Evolutionary conservation across 2,797 vertebrate genomes (phyloP).

Genomic region (Sebastes nivosus): DNA sequence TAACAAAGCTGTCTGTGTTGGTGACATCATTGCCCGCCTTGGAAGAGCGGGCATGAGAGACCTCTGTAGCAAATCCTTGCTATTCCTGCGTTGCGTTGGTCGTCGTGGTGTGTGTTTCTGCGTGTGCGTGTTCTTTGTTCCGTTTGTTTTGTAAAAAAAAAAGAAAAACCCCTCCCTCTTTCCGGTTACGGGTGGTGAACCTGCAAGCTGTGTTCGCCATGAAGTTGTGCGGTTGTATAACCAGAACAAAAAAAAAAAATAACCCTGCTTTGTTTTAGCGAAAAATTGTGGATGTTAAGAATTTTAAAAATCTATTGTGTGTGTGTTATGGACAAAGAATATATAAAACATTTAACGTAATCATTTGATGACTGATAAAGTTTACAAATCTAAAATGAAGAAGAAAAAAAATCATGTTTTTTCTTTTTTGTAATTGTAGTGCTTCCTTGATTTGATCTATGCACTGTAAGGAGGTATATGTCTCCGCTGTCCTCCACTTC

Average conservation of each 20-base stretch:
- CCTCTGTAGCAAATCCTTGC: conserved; percentile 80
- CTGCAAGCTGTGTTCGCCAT: conserved; percentile 84
- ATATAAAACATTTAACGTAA: conserved; percentile 76
- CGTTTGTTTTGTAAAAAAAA: conserved; percentile 70
- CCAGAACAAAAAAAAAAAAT: conserved; percentile 46
- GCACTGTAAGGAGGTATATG: conserved; percentile 93
- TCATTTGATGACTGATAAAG: conserved; percentile 82
- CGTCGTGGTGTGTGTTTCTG: conserved; percentile 75
- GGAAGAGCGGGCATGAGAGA: conserved; percentile 61
- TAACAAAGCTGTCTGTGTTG: conserved; percentile 74
- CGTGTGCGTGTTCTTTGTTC: conserved; percentile 74
- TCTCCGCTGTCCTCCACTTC: conserved; percentile 68
- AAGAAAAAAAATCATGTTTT: conserved; percentile 83
- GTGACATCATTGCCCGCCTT: conserved; percentile 59
- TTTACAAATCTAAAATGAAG: conserved; percentile 85
- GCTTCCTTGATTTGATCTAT: conserved; percentile 99
- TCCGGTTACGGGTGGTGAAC: conserved; percentile 72
- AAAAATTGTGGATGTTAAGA: conserved; percentile 79
- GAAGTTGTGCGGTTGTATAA: conserved; percentile 72
- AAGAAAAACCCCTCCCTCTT: conserved; percentile 23
- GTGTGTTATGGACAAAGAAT: conserved; percentile 75
- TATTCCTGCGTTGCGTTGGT: conserved; percentile 79
- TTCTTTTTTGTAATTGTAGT: conserved; percentile 86
- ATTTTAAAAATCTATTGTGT: conserved; percentile 69
- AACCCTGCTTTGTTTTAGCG: conserved; percentile 78